phyloP scores from a whole-genome alignment of 2,797 vertebrate genomes.

The Enteromius paludinosus region DNA sequence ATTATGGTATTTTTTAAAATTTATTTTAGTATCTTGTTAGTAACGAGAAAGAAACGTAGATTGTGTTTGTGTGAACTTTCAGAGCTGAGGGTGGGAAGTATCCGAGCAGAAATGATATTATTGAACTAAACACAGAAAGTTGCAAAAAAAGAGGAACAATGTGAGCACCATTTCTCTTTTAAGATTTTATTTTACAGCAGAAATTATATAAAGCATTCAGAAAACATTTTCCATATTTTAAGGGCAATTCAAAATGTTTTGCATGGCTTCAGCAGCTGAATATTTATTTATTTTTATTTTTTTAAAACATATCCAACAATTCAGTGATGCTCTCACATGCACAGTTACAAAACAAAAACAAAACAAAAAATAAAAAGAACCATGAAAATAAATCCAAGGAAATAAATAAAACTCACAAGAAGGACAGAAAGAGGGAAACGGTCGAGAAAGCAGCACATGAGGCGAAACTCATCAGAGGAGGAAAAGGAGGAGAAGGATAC shows the following conservation, averaged over 20 bases:
- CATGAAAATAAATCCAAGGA: constrained; percentile 66
- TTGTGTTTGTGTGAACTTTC: neutral
- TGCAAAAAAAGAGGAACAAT: constrained; percentile 55
- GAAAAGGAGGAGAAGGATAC: constrained; percentile 66
- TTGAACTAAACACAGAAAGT: neutral
- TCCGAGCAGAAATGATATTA: neutral
- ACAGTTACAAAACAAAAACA: constrained; percentile 93
- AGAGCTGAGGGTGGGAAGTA: neutral
- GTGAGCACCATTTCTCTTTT: constrained; percentile 86
- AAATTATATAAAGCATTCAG: constrained; percentile 99
- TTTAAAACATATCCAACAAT: constrained; percentile 97
- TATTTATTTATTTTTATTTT: constrained; percentile 75
- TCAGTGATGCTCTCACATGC: constrained; percentile 99
- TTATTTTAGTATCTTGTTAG: too few relatives aligned
- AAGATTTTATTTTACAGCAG: constrained; percentile 99
- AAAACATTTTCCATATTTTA: constrained; percentile 99
- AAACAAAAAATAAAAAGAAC: neutral
- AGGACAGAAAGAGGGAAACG: constrained; percentile 68
- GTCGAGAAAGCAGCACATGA: constrained; percentile 77
- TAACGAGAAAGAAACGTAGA: neutral
- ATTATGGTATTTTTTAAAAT: too few relatives aligned
- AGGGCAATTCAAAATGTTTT: constrained; percentile 99
- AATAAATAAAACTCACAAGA: constrained; percentile 70
- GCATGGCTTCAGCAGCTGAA: constrained; percentile 99
- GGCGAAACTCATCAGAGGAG: constrained; percentile 69